Percentiles rank a stretch among this genome's conserved stretches.
These are phyloP conservation scores for Neomorphus geoffroyi DNA, from an alignment of 2,797 vertebrate genomes.

Conservation along the genomic window DNA sequence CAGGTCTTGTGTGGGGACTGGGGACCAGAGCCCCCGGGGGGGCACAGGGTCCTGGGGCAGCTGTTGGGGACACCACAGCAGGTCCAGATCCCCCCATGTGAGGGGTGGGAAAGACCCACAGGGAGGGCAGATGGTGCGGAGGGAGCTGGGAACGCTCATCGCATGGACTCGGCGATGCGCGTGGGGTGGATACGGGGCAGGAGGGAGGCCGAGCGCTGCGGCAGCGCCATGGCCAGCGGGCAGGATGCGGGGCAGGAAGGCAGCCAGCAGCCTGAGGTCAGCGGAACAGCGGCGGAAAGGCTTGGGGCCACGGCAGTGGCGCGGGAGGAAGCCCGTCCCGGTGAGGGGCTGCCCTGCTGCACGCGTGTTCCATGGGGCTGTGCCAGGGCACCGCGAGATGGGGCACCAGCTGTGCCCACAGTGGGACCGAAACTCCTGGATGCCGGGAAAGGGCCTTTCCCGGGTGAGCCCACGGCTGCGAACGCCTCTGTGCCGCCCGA, in stretches of 20 bases:
- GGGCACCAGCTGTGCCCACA: rapidly evolving
- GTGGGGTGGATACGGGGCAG: not conserved
- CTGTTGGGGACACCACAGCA: rapidly evolving
- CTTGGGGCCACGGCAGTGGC: rapidly evolving
- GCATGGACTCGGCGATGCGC: not conserved
- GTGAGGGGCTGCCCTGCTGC: not conserved
- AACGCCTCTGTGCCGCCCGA: rapidly evolving
- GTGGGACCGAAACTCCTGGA: not conserved
- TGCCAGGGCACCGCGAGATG: not conserved
- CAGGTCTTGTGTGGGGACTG: rapidly evolving
- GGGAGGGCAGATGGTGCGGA: rapidly evolving
- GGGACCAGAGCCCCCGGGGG: not conserved
- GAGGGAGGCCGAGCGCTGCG: not conserved
- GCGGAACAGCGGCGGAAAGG: conserved; percentile 3
- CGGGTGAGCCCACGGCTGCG: rapidly evolving
- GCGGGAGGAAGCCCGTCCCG: not conserved
- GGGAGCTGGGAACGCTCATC: not conserved
- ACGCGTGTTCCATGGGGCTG: not conserved
- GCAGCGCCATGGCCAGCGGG: not conserved
- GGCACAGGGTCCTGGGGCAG: not conserved
- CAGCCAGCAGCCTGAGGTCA: not conserved
- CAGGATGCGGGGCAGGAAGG: conserved; percentile 47
- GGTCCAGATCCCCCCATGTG: rapidly evolving
- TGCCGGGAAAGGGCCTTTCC: not conserved
- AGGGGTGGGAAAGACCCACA: rapidly evolving